phyloP scores from a whole-genome alignment of 92 coral and sea anemone genomes.

The Palythoa heliodiscus region DNA sequence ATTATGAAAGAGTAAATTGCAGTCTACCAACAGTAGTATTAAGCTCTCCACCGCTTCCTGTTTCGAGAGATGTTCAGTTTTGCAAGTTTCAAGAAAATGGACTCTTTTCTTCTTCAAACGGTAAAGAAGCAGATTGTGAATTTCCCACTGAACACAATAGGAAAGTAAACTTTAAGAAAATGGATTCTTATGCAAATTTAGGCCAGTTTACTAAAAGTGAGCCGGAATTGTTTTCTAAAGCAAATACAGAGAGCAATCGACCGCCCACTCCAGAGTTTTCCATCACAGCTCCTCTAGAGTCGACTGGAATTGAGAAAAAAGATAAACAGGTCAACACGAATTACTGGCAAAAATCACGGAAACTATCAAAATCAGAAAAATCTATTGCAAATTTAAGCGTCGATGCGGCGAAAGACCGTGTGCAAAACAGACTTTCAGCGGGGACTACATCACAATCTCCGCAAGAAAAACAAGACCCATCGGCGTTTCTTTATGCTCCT shows the following conservation, averaged over 20 bases:
- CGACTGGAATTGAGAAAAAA: constrained; percentile 13
- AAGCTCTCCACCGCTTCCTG: neutral
- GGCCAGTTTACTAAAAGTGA: constrained; percentile 3
- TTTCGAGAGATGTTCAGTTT: neutral
- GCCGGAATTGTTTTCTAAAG: constrained; percentile 9
- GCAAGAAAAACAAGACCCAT: constrained; percentile 60
- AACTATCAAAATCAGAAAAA: constrained; percentile 51
- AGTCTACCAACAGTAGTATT: neutral
- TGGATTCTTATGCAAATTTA: constrained; percentile 32
- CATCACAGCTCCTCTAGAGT: constrained; percentile 23
- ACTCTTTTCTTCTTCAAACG: neutral
- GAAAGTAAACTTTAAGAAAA: constrained; percentile 32
- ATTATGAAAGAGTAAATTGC: neutral
- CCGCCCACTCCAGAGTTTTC: constrained; percentile 1
- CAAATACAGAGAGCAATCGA: constrained; percentile 1
- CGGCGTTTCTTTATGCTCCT: constrained; percentile 89
- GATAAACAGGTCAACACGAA: constrained; percentile 22
- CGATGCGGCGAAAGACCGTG: constrained; percentile 72
- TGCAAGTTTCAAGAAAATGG: neutral
- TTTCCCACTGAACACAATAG: constrained; percentile 41
- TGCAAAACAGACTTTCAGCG: constrained; percentile 60
- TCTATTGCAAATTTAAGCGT: constrained; percentile 51
- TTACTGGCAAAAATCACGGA: constrained; percentile 17
- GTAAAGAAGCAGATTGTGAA: constrained; percentile 24
- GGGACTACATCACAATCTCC: constrained; percentile 34